Conservation (phyloP, 2,888 invertebrate genomes). For the Ophioninae sp. region DNA sequence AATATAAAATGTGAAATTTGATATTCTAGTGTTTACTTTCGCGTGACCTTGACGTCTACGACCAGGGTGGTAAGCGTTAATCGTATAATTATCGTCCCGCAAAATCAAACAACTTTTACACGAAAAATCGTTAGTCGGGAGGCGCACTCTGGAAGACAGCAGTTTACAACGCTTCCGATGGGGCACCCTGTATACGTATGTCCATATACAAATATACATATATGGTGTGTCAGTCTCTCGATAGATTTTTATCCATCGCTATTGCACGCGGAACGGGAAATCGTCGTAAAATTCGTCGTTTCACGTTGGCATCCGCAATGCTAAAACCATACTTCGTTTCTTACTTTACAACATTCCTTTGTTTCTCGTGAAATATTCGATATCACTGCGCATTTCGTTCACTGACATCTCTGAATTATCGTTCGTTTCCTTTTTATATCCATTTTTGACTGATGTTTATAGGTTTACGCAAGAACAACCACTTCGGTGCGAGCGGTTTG, state of each 20-base stretch:
- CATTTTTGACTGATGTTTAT: conserved; percentile 20
- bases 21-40: not conserved
- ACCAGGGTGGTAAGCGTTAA: not conserved
- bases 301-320: conserved; percentile 1
- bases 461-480: conserved; percentile 47
- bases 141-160: not conserved
- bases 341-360: conserved; percentile 2
- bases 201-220: conserved; percentile 21
- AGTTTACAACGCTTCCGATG: not conserved
- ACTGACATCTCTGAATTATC: conserved; percentile 27
- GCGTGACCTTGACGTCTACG: not conserved
- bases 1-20: not conserved
- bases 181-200: not conserved
- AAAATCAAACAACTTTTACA: not conserved
- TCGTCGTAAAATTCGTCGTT: not conserved
- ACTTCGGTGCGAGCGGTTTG: conserved; percentile 49
- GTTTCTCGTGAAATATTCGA: conserved; percentile 22
- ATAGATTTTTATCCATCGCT: conserved; percentile 7
- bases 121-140: not conserved
- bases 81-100: not conserved
- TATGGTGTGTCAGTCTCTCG: conserved; percentile 59
- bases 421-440: conserved; percentile 19
- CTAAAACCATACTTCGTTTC: conserved; percentile 22
- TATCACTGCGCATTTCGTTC: conserved; percentile 46
- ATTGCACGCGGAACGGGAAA: conserved; percentile 25